A percentile compares a stretch with the other conserved stretches of the same genome.
These are phyloP conservation scores for Erpornis zantholeuca DNA, from an alignment of 2,113 vertebrate species.

Conservation along the genomic window DNA sequence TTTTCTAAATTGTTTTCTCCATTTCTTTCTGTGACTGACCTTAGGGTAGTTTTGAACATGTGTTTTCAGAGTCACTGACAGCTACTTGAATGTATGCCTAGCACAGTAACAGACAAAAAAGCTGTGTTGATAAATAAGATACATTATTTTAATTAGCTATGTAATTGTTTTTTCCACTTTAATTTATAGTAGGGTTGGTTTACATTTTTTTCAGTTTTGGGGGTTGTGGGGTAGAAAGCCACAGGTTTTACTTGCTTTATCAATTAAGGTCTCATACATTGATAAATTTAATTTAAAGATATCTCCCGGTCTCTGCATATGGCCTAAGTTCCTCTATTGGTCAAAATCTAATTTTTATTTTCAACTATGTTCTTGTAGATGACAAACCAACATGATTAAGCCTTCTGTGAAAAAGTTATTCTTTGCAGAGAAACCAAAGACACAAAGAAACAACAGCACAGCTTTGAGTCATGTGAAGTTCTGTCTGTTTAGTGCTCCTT, in stretches of 20 bases:
- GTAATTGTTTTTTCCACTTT: not conserved
- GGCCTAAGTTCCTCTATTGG: not conserved
- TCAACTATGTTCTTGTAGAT: not conserved
- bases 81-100: not conserved
- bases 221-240: rapidly evolving
- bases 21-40: not conserved
- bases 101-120: not conserved
- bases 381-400: not conserved
- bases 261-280: not conserved
- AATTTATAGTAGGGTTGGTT: not conserved
- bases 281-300: not conserved
- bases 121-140: not conserved
- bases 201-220: not conserved
- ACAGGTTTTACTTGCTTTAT: not conserved
- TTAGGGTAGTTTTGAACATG: not conserved
- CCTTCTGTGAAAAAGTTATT: not conserved
- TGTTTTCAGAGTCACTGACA: not conserved
- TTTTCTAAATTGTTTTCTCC: not conserved
- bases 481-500: not conserved
- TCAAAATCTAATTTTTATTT: not conserved
- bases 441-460: not conserved
- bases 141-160: not conserved
- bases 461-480: not conserved
- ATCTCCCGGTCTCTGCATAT: not conserved
- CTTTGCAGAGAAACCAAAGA: not conserved